Evolutionary conservation across 2,113 vertebrate species (phyloP), one percentile per base, ranked within the genome.

Genomic region (Crotophaga sulcirostris): DNA sequence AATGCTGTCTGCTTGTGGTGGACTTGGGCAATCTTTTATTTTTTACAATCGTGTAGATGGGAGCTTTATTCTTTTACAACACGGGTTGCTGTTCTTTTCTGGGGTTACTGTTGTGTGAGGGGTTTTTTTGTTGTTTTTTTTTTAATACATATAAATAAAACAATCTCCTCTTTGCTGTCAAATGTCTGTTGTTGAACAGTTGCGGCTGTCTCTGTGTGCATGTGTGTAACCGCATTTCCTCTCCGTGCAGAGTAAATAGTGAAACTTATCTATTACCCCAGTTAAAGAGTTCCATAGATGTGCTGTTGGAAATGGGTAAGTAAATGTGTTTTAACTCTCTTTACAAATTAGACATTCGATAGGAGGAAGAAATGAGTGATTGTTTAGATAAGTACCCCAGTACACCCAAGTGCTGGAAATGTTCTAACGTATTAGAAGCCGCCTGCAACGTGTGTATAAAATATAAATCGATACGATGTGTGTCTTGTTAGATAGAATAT

Each of bases 361-460:
- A 96, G 81, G 93, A 94, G 80, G 54, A 93, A 84, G 93, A 96
- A 97, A 97, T 87, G 91, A 95, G 84, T 87, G 85, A 94, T 93
- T 97, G 96, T 96, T 96, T 96, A 89, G 87, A 94, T 96, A 95
- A 95, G 86, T 92, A 93, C 24, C 78, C 70, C 83, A 47, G 88
- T 92, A 87, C 44, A 92, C 73, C 93, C 87, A 73, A 95, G 93
- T 79, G 92, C 47, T 96, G 82, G 81, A 84, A 93, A 88, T 63
- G 74, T 56, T 87, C 79, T 91, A 95, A 90, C 62, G 15, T 74
- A 89, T 90, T 66, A 54, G 69, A 90, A 89, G 62, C 45, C 33
- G 29, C 77, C 74, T 91, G 79, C 82, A 81, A 75, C 10, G 55
- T 79, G 74, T 70, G 66, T 44, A 69, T 74, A 90, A 95, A 95